These are phyloP conservation scores for Dromaius novaehollandiae DNA, from an alignment of 2,113 vertebrate genomes.

Conservation along the genomic window DNA sequence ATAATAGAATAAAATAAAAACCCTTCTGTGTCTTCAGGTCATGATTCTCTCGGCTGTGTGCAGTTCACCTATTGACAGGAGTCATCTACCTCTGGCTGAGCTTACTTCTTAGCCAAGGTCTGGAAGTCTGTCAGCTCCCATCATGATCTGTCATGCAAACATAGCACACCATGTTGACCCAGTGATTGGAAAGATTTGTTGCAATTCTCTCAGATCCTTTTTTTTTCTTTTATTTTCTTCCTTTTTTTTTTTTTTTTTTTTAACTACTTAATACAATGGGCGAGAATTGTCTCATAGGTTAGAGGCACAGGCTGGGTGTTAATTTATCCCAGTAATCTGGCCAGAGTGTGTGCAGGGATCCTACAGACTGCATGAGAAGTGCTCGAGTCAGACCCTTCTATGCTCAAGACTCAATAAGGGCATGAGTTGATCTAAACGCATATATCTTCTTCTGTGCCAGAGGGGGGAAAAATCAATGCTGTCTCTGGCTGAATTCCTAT, in stretches of 20 bases:
- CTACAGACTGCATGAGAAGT: neutral
- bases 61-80: conserved; percentile 47
- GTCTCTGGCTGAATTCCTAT: conserved; percentile 25
- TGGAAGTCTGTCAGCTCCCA: conserved; percentile 35
- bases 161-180: conserved; percentile 31
- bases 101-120: conserved; percentile 36
- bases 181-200: conserved; percentile 25
- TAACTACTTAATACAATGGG: neutral
- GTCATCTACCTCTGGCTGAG: conserved; percentile 44
- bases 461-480: neutral
- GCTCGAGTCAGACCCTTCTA: conserved; percentile 44
- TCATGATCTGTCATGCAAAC: conserved; percentile 42
- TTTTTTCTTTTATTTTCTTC: neutral
- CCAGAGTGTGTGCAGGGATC: neutral
- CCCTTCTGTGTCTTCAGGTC: neutral
- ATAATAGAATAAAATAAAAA: neutral
- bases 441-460: neutral
- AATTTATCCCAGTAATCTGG: conserved; percentile 31
- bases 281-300: neutral
- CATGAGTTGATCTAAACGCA: conserved; percentile 30
- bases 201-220: neutral
- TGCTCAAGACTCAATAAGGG: conserved; percentile 31
- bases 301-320: conserved; percentile 14
- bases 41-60: neutral
- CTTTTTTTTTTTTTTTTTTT: neutral